These are phyloP conservation scores for Heliocidaris tuberculata DNA, from an alignment of 35 echinoderm and acorn worm genomes.

Conservation along the genomic window DNA sequence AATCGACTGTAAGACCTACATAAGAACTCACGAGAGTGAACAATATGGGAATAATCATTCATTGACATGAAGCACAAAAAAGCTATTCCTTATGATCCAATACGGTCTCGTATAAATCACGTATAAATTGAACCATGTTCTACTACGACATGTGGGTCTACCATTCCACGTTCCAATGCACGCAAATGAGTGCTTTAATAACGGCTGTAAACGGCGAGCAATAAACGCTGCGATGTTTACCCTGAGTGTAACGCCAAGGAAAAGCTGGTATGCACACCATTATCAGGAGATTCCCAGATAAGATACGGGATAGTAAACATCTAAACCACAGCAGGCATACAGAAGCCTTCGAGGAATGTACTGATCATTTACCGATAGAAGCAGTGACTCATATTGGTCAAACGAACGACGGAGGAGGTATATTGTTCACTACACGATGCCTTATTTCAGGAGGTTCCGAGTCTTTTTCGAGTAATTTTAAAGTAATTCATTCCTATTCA, in stretches of 20 bases:
- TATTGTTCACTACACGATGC: neutral
- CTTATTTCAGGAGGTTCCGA: too few species aligned
- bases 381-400: neutral
- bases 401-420: neutral
- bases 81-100: neutral
- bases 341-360: neutral
- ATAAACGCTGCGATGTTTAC: neutral
- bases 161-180: neutral
- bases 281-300: neutral
- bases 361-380: neutral
- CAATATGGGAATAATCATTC: too few species aligned
- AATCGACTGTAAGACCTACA: too few species aligned
- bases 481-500: too few species aligned
- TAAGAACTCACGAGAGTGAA: too few species aligned
- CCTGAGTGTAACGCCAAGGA: neutral
- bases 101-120: neutral
- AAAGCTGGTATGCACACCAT: neutral
- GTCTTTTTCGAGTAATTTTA: too few species aligned
- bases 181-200: neutral
- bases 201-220: neutral
- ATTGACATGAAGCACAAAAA: neutral
- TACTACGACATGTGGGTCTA: neutral
- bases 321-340: slow-evolving; percentile 6
- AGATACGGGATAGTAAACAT: neutral
- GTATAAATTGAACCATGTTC: neutral